Conservation (phyloP, 2,888 invertebrate genomes). For the Microdon myrmicae region DNA sequence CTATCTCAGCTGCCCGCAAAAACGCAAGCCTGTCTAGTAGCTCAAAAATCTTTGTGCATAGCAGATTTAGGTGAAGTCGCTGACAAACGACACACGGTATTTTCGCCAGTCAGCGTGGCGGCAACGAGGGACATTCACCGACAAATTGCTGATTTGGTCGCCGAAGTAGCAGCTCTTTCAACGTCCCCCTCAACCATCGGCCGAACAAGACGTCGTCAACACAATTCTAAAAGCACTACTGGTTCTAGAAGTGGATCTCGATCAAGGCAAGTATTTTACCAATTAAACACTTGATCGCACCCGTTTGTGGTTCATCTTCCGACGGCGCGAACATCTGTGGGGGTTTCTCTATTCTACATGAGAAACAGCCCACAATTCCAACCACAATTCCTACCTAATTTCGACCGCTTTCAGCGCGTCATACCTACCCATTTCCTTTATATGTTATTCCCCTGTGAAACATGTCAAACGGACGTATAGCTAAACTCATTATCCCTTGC, state of each 20-base stretch:
- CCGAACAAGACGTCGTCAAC: neutral
- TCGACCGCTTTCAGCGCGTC: no score
- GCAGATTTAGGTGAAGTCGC: neutral
- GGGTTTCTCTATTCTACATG: no score
- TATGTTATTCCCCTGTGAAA: no score
- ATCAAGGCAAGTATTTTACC: conserved; percentile 2
- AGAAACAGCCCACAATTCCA: no score
- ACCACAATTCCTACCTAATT: no score
- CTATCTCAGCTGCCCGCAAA: conserved; percentile 8
- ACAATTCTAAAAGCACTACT: no score
- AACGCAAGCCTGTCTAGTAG: conserved; percentile 4
- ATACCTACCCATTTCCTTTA: no score
- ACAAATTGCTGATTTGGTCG: neutral
- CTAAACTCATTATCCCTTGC: no score
- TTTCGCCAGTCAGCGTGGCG: neutral
- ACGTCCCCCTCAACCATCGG: neutral
- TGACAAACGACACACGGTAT: conserved; percentile 1
- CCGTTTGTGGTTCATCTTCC: no score
- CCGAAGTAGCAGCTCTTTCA: neutral
- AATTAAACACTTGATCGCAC: neutral
- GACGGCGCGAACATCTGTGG: no score
- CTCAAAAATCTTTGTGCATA: conserved; percentile 1
- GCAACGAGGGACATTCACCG: neutral
- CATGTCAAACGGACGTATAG: no score
- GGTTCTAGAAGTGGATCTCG: neutral